phyloP scores from a whole-genome alignment of 2,888 invertebrate species.

The Synanthedon formicaeformis region DNA sequence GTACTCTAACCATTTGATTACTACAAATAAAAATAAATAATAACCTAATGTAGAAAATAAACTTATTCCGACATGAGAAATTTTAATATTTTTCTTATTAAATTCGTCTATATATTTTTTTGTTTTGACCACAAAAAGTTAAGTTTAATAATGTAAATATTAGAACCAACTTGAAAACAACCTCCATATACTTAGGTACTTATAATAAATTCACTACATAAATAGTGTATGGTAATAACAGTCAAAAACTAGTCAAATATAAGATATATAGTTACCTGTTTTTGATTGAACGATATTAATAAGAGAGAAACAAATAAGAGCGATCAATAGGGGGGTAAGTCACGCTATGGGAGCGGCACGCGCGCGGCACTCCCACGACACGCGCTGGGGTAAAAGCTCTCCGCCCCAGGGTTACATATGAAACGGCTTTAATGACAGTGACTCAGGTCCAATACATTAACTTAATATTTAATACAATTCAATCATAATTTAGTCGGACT shows the following conservation, averaged over 20 bases:
- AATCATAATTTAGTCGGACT: background rate
- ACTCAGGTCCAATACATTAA: background rate
- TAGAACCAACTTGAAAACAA: too few relatives aligned
- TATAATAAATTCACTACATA: too few relatives aligned
- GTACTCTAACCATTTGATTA: too few relatives aligned
- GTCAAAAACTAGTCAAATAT: too few relatives aligned
- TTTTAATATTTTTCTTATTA: too few relatives aligned
- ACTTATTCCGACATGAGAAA: too few relatives aligned
- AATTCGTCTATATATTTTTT: too few relatives aligned
- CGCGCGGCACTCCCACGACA: constrained; percentile 66
- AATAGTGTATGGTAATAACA: too few relatives aligned
- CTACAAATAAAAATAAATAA: background rate
- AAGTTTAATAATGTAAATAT: too few relatives aligned
- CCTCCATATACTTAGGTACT: too few relatives aligned
- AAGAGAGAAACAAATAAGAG: constrained; percentile 28
- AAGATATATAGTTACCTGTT: constrained; percentile 14
- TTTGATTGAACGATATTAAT: constrained; percentile 31
- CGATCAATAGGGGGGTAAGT: constrained; percentile 41
- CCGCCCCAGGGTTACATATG: constrained; percentile 27
- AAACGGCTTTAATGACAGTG: constrained; percentile 21
- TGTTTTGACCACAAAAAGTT: too few relatives aligned
- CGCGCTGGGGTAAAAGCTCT: constrained; percentile 32
- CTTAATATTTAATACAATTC: background rate
- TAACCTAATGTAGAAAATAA: too few relatives aligned
- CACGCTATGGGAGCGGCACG: constrained; percentile 69